Evolutionary conservation across 92 coral and sea anemone species (phyloP).

Genomic region (Virgularia gustaviana): DNA sequence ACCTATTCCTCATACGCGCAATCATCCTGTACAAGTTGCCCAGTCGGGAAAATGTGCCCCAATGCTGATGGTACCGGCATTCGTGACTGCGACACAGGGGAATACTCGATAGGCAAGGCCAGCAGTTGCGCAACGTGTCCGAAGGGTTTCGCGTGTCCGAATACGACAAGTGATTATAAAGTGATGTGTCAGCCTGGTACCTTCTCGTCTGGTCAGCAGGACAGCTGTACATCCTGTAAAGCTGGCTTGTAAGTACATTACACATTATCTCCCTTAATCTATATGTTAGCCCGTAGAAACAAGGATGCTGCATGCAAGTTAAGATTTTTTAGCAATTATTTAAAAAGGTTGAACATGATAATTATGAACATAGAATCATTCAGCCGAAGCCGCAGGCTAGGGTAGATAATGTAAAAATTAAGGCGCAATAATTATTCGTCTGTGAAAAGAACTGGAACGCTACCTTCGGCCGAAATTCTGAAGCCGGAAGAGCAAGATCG

Average conservation of each 20-base stretch:
- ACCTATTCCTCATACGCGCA: constrained; percentile 58
- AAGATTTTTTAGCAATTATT: too few relatives aligned
- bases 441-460: too few relatives aligned
- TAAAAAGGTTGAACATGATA: too few relatives aligned
- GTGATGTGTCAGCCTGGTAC: constrained; percentile 69
- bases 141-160: constrained; percentile 84
- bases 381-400: too few relatives aligned
- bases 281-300: too few relatives aligned
- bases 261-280: too few relatives aligned
- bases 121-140: constrained; percentile 75
- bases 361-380: too few relatives aligned
- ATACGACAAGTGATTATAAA: constrained; percentile 69
- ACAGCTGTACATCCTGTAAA: constrained; percentile 66
- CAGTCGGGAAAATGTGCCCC: constrained; percentile 84
- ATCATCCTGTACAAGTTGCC: constrained; percentile 66
- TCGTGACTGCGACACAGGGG: constrained; percentile 71
- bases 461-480: too few relatives aligned
- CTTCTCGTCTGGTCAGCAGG: constrained; percentile 63
- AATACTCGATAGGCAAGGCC: constrained; percentile 70
- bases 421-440: too few relatives aligned
- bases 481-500: too few relatives aligned
- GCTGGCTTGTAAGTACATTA: constrained; percentile 96
- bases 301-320: too few relatives aligned
- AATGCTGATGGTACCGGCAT: constrained; percentile 43
- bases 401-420: too few relatives aligned